Conservation (phyloP, 53 echinoderm and acorn worm genomes). For the Holothuria scabra region DNA sequence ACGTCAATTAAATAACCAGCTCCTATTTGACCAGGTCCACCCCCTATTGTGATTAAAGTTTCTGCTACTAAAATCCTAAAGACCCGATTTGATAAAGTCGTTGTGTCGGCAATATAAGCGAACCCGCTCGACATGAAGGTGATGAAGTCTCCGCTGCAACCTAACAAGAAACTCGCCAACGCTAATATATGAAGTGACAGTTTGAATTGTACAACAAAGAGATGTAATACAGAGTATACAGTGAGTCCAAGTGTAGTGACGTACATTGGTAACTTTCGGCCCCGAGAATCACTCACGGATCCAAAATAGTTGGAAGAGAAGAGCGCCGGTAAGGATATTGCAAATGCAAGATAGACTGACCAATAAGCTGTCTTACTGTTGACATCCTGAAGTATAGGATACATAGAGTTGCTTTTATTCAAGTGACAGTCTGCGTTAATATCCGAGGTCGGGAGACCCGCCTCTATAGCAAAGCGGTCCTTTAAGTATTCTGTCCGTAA, state of each 20-base stretch:
- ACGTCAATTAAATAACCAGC: slow-evolving; percentile 50
- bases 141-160: slow-evolving; percentile 59
- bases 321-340: slow-evolving; percentile 53
- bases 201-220: slow-evolving; percentile 26
- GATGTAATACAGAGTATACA: slow-evolving; percentile 49
- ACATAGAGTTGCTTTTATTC: slow-evolving; percentile 48
- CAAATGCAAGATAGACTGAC: slow-evolving; percentile 60
- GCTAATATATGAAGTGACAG: slow-evolving; percentile 42
- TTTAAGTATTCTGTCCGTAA: slow-evolving; percentile 60
- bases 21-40: slow-evolving; percentile 53
- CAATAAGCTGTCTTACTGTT: slow-evolving; percentile 60
- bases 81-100: slow-evolving; percentile 38
- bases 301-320: slow-evolving; percentile 63
- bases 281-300: slow-evolving; percentile 50
- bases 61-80: slow-evolving; percentile 59
- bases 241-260: slow-evolving; percentile 48
- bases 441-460: slow-evolving; percentile 38
- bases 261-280: slow-evolving; percentile 58
- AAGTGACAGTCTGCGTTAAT: slow-evolving; percentile 39
- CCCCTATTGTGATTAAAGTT: slow-evolving; percentile 30
- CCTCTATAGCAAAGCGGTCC: slow-evolving; percentile 51
- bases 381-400: slow-evolving; percentile 36
- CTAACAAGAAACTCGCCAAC: slow-evolving; percentile 43
- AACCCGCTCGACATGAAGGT: slow-evolving; percentile 62
- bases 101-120: slow-evolving; percentile 65